Conservation (phyloP, 2,113 vertebrate genomes). For the Dryoscopus gambensis region DNA sequence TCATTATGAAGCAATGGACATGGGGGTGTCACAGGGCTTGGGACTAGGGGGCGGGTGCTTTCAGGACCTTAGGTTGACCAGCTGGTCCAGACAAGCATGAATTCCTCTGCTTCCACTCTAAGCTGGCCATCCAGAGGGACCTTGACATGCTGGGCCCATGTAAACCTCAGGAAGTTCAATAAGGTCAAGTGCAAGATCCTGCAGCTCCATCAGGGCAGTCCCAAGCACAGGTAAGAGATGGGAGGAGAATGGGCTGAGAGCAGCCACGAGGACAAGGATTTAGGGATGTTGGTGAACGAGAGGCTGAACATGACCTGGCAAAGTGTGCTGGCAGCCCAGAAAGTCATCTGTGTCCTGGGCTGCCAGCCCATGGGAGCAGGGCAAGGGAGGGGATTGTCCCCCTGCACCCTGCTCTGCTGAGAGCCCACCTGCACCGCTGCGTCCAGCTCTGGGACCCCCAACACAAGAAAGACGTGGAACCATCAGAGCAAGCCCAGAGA, state of each 20-base stretch:
- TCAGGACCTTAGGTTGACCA: background rate
- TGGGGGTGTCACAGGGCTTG: background rate
- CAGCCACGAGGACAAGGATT: background rate
- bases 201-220: background rate
- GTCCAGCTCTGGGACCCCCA: background rate
- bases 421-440: background rate
- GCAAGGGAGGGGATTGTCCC: background rate
- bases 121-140: background rate
- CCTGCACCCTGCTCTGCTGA: background rate
- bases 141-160: background rate
- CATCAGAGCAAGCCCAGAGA: background rate
- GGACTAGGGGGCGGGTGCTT: background rate
- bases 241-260: background rate
- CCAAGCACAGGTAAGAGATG: background rate
- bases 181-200: background rate
- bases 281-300: background rate
- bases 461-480: fast-evolving
- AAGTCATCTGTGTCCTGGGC: background rate
- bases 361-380: background rate
- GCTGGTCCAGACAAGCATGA: background rate
- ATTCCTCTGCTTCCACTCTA: background rate
- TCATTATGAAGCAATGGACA: background rate
- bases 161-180: background rate
- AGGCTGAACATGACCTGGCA: background rate
- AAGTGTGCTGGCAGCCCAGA: background rate